Base-by-base conservation (phyloP, 2,888 invertebrate genomes). In the Cecidostiba fungosa region DNA sequence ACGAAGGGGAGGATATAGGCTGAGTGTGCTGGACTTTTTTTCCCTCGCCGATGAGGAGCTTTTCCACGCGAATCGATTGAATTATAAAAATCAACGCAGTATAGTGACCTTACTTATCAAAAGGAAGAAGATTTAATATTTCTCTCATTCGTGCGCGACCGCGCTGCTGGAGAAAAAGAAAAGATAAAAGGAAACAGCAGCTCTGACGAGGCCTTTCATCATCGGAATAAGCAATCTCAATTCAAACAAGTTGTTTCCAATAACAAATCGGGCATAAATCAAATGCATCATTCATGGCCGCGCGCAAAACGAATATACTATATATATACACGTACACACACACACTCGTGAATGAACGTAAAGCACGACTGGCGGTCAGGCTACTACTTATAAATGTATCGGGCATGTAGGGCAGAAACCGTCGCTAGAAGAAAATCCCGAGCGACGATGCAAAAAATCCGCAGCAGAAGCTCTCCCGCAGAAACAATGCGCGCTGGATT, bases 401-500 rank as follows among this genome's bases (percentile, higher is more conserved):
- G 66, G 47, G 43, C 79, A 79, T 84, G 84, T 85, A 62, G 84
- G 83, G 47, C 85, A 86, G 77, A 72, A 74, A 79, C 29, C 14
- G 72, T 26, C 78, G 47, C 62, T 78, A 73, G 72, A 85, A 10
- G 74, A 82, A 83, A 82, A 77, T 70, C 59, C 47, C n/a, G 39
- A 23, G n/a, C 69, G 74, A 26, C 32, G 80, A 86, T 86, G 83
- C 77, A 77, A 86, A 86, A 84, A 86, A 81, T 81, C 73, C 32
- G 26, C 43, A 32, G 36, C 16, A 23, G 72, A 39, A 39, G 72
- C 50, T 26, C 10, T 77, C 19, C 39, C 59, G n/a, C 36, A 32
- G 66, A 93, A 93, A 93, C 92, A 93, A 93, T 92, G 91, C 92
- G 91, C 90, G 43, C 43, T 89, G 90, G 92, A 92, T 93, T 93